These are phyloP conservation scores for Polydrusus pterygomalis DNA, from an alignment of 2,888 invertebrate genomes.

Conservation along the genomic window DNA sequence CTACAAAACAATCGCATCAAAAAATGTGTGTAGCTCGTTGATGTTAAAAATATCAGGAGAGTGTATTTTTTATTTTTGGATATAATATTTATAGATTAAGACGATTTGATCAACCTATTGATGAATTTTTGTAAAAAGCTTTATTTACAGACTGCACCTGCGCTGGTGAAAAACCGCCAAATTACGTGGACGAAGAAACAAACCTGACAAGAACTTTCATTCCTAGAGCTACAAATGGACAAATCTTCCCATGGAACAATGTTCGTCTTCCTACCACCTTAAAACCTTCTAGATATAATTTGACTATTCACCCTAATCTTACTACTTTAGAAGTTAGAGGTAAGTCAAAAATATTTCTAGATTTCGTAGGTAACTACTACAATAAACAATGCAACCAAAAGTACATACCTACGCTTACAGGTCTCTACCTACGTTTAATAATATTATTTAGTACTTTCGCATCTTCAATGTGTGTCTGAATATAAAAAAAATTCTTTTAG, in stretches of 20 bases:
- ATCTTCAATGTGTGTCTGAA: not conserved
- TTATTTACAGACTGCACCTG: slow-evolving; percentile 79
- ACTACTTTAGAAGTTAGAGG: slow-evolving; percentile 93
- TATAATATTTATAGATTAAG: slow-evolving; percentile 1
- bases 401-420: not conserved
- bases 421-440: not conserved
- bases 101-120: slow-evolving; percentile 28
- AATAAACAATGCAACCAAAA: too few relatives aligned
- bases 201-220: slow-evolving; percentile 78
- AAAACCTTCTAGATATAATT: slow-evolving; percentile 88
- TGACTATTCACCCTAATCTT: slow-evolving; percentile 94
- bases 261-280: slow-evolving; percentile 85
- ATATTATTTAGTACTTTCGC: too few relatives aligned
- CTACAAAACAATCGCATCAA: too few relatives aligned
- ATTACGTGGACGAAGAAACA: slow-evolving; percentile 78
- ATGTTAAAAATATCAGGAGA: too few relatives aligned
- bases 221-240: slow-evolving; percentile 83
- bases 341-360: slow-evolving; percentile 64
- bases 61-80: not conserved
- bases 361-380: too few relatives aligned
- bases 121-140: slow-evolving; percentile 50
- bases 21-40: too few relatives aligned
- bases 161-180: slow-evolving; percentile 79
- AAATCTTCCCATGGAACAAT: slow-evolving; percentile 86
- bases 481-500: slow-evolving; percentile 70